These are phyloP conservation scores for Gambelia wislizenii DNA, from an alignment of 2,797 vertebrate genomes.

Conservation along the genomic window DNA sequence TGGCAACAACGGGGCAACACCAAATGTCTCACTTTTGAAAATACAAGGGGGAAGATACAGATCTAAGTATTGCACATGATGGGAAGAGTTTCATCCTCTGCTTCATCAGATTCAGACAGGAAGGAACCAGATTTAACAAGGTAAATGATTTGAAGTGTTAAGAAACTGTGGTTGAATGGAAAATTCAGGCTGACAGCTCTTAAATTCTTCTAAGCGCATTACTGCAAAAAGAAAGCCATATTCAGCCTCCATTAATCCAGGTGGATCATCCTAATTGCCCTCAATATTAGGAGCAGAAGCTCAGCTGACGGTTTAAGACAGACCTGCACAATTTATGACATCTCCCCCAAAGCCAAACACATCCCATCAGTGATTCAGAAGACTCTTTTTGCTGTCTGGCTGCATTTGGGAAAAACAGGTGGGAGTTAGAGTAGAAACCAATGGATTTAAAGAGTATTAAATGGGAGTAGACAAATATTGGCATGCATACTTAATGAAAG, in stretches of 20 bases:
- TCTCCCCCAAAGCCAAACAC: not conserved
- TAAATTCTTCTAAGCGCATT: not conserved
- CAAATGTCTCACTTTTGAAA: not conserved
- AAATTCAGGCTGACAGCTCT: not conserved
- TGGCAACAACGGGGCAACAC: not conserved
- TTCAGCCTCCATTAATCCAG: not conserved
- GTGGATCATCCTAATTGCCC: not conserved
- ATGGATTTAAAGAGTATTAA: too few species aligned
- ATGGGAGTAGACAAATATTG: not conserved
- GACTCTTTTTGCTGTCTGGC: not conserved
- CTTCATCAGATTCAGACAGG: not conserved
- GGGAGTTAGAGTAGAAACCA: not conserved
- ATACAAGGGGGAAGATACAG: not conserved
- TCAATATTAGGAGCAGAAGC: not conserved
- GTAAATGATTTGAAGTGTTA: not conserved
- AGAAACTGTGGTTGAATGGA: not conserved
- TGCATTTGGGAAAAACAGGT: too few species aligned
- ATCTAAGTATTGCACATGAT: not conserved
- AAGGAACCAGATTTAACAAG: not conserved
- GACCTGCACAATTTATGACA: not conserved
- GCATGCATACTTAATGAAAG: too few species aligned
- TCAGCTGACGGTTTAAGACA: not conserved
- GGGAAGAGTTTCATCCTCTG: not conserved
- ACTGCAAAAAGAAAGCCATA: not conserved
- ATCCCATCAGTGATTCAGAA: not conserved